These are phyloP conservation scores for Arge pagana DNA, from an alignment of 2,888 invertebrate species.

Conservation along the genomic window DNA sequence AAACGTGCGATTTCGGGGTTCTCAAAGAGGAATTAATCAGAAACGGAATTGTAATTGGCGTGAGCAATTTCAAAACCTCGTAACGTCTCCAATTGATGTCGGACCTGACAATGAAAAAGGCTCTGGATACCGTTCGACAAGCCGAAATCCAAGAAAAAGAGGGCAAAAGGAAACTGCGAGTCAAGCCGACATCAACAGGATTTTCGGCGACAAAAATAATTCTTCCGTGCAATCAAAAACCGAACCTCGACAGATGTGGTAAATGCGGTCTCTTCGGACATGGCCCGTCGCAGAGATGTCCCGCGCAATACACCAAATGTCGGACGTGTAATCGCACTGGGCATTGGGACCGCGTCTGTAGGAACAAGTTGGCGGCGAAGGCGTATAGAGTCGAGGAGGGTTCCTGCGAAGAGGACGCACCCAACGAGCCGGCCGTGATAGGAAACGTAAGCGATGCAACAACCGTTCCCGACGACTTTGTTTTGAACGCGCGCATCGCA, in stretches of 20 bases:
- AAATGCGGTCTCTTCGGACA: slow-evolving; percentile 12
- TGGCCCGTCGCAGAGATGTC: slow-evolving; percentile 29
- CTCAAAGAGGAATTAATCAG: slow-evolving; percentile 22
- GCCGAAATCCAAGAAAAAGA: slow-evolving; percentile 22
- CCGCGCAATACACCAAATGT: slow-evolving; percentile 27
- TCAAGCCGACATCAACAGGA: slow-evolving; percentile 7
- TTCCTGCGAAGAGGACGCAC: background rate
- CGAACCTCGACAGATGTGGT: background rate
- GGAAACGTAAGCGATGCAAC: no score
- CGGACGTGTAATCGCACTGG: slow-evolving; percentile 29
- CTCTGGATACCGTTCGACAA: slow-evolving; percentile 24
- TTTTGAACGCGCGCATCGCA: slow-evolving; percentile 2
- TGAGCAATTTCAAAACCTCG: slow-evolving; percentile 11
- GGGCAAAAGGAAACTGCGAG: slow-evolving; percentile 8
- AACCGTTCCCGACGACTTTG: slow-evolving; percentile 2
- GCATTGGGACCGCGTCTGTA: slow-evolving; percentile 30
- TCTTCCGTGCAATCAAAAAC: background rate
- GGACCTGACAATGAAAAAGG: slow-evolving; percentile 32
- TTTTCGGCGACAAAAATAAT: background rate
- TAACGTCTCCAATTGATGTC: slow-evolving; percentile 14
- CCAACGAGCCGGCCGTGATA: no score
- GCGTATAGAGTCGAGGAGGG: background rate
- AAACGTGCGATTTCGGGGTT: slow-evolving; percentile 11
- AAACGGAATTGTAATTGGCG: slow-evolving; percentile 21
- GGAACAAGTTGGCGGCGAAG: slow-evolving; percentile 18